These are phyloP conservation scores for Hoplodrina blanda DNA, from an alignment of 2,888 invertebrate species.

Conservation along the genomic window DNA sequence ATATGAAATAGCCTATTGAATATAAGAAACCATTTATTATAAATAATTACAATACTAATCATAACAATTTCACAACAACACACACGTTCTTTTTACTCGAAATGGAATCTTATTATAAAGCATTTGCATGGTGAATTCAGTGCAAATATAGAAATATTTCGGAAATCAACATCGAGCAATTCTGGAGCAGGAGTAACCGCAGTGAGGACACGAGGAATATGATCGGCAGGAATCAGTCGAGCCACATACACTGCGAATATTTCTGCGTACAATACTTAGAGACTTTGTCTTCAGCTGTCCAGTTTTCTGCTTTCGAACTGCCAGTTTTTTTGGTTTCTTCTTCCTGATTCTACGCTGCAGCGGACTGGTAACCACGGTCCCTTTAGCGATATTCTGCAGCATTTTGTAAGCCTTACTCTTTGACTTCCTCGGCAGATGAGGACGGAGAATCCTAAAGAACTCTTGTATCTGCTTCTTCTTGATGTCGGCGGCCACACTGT, in stretches of 20 bases:
- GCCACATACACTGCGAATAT: slow-evolving; percentile 13
- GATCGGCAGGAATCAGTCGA: slow-evolving; percentile 46
- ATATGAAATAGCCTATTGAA: background rate
- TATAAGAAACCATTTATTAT: slow-evolving; percentile 22
- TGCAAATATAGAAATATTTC: slow-evolving; percentile 2
- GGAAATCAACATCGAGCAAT: slow-evolving; percentile 26
- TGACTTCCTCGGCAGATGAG: slow-evolving; percentile 65
- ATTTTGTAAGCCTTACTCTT: slow-evolving; percentile 67
- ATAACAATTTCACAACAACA: slow-evolving; percentile 19
- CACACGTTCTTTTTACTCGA: slow-evolving; percentile 10
- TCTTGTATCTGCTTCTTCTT: slow-evolving; percentile 29
- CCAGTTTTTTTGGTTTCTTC: slow-evolving; percentile 26
- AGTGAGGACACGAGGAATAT: slow-evolving; percentile 34
- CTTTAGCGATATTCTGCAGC: slow-evolving; percentile 61
- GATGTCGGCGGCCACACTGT: background rate
- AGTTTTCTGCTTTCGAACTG: slow-evolving; percentile 10
- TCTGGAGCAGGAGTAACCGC: slow-evolving; percentile 39
- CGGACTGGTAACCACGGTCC: slow-evolving; percentile 20
- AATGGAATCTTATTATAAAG: background rate
- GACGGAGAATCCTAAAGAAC: slow-evolving; percentile 55
- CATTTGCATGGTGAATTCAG: background rate
- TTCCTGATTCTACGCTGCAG: slow-evolving; percentile 7
- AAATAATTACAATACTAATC: slow-evolving; percentile 5
- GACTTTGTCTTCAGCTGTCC: slow-evolving; percentile 25
- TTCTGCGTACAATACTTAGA: slow-evolving; percentile 1